Evolutionary conservation across 2,888 invertebrate genomes (phyloP).

Genomic region (Plutella xylostella): DNA sequence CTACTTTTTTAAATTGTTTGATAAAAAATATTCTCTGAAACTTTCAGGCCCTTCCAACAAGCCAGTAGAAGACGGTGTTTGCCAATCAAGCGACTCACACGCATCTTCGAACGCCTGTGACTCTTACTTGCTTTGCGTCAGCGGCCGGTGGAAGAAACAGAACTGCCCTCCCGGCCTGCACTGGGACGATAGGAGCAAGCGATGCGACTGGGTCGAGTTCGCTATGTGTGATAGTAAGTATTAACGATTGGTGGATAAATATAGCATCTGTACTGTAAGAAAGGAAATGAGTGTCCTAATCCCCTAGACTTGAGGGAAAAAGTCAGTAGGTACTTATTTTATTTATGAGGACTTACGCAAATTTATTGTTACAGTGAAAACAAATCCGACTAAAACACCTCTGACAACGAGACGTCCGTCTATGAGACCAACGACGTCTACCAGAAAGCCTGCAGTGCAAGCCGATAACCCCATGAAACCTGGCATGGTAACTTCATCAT

Average conservation of each 20-base stretch:
- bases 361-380: constrained; percentile 4
- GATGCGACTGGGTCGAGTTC: constrained; percentile 84
- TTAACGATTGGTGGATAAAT: no score
- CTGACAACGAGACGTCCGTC: constrained; percentile 11
- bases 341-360: no score
- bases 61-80: constrained; percentile 29
- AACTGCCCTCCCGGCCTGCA: constrained; percentile 84
- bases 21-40: background rate
- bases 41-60: constrained; percentile 3
- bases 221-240: constrained; percentile 74
- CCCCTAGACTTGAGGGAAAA: no score
- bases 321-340: no score
- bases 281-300: no score
- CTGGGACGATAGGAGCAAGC: constrained; percentile 77
- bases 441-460: constrained; percentile 22
- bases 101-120: constrained; percentile 77
- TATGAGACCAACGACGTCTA: constrained; percentile 14
- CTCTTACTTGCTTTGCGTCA: constrained; percentile 79
- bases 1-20: background rate
- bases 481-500: constrained; percentile 35
- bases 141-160: constrained; percentile 77
- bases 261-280: no score
- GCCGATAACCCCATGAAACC: constrained; percentile 22
- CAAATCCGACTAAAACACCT: constrained; percentile 20
- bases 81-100: constrained; percentile 35